phyloP scores from a whole-genome alignment of 2,888 invertebrate species.

The Trachelus troglodyta region DNA sequence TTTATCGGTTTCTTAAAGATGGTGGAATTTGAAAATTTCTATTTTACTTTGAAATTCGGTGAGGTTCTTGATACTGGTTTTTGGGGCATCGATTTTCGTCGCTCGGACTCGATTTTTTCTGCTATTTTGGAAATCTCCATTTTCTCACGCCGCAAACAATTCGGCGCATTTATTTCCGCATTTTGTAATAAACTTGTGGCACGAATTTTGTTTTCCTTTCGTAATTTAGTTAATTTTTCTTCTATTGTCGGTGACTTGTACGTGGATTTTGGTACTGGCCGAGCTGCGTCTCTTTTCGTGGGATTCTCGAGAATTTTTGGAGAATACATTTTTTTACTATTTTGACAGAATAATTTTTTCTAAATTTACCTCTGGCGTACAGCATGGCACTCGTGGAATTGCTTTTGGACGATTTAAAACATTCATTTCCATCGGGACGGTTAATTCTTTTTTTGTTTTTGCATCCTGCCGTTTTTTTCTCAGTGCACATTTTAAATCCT shows the following conservation, averaged over 20 bases:
- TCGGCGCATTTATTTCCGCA: slow-evolving; percentile 13
- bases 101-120: slow-evolving; percentile 1
- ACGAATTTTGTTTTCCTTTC: slow-evolving; percentile 23
- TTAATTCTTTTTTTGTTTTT: slow-evolving; percentile 1
- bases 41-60: slow-evolving; percentile 20
- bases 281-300: slow-evolving; percentile 7
- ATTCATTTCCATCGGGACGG: slow-evolving; percentile 16
- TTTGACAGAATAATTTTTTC: neutral
- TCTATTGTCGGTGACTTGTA: slow-evolving; percentile 28
- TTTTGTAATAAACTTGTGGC: slow-evolving; percentile 18
- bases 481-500: neutral
- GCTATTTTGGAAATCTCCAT: neutral
- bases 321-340: neutral
- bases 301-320: slow-evolving; percentile 22
- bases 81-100: neutral
- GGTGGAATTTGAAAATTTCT: neutral
- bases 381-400: slow-evolving; percentile 5
- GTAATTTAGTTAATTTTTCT: slow-evolving; percentile 22
- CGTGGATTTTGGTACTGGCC: slow-evolving; percentile 28
- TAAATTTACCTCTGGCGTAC: slow-evolving; percentile 13
- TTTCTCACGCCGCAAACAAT: neutral
- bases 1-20: neutral
- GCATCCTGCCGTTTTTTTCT: neutral
- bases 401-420: slow-evolving; percentile 11
- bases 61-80: neutral